These are phyloP conservation scores for Polypterus senegalus DNA, from an alignment of 2,113 vertebrate genomes.

Conservation along the genomic window DNA sequence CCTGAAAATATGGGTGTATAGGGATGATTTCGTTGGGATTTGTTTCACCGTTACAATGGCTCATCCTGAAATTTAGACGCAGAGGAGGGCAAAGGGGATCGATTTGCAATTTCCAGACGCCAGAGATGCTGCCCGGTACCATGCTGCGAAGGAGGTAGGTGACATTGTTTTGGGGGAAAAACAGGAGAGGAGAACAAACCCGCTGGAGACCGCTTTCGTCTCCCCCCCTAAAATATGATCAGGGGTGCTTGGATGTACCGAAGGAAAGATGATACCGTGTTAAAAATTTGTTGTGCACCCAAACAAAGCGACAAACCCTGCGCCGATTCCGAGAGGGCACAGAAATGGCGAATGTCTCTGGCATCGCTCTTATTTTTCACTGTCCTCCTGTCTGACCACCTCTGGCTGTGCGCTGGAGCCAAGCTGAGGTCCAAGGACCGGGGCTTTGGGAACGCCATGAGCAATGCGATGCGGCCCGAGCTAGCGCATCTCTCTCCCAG, in stretches of 20 bases:
- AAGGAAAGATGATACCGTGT: slow-evolving; percentile 51
- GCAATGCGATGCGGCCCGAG: slow-evolving; percentile 17
- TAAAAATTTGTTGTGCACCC: slow-evolving; percentile 48
- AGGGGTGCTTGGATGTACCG: slow-evolving; percentile 62
- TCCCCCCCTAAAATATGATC: slow-evolving; percentile 57
- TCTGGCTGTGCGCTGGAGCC: slow-evolving; percentile 58
- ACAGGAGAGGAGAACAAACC: slow-evolving; percentile 25
- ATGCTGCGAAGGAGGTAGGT: slow-evolving; percentile 40
- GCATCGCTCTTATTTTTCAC: slow-evolving; percentile 61
- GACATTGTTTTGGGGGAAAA: slow-evolving; percentile 33
- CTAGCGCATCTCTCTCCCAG: slow-evolving; percentile 7
- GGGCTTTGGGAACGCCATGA: slow-evolving; percentile 28
- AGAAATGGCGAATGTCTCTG: slow-evolving; percentile 65
- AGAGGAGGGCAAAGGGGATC: slow-evolving; percentile 23
- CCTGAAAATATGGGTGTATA: slow-evolving; percentile 18
- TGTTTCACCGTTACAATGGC: slow-evolving; percentile 22
- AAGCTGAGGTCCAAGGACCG: slow-evolving; percentile 46
- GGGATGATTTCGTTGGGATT: slow-evolving; percentile 15
- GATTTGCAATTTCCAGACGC: slow-evolving; percentile 18
- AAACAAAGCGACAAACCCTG: slow-evolving; percentile 56
- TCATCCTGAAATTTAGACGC: slow-evolving; percentile 22
- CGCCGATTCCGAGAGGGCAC: slow-evolving; percentile 60
- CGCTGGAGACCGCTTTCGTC: slow-evolving; percentile 25
- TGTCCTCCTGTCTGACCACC: slow-evolving; percentile 60
- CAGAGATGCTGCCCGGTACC: slow-evolving; percentile 20